Conservation (phyloP, 2,888 invertebrate species). For the Sussaba pulchella region DNA sequence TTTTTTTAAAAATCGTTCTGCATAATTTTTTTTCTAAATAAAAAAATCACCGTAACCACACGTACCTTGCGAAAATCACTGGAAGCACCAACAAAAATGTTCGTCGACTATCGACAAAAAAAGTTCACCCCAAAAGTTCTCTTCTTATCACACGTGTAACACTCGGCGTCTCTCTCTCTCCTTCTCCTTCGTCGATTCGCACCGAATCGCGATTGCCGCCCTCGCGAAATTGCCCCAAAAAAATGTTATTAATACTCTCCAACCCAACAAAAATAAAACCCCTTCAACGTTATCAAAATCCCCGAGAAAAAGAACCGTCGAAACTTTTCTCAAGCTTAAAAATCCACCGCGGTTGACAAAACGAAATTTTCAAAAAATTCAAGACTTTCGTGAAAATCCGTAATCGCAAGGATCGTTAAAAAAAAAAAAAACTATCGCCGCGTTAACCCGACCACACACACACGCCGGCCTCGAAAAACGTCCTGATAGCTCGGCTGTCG, state of each 20-base stretch:
- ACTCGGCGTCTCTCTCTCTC: conserved; percentile 38
- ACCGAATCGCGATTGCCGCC: conserved; percentile 35
- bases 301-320: no score
- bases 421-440: conserved; percentile 55
- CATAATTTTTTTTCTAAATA: neutral
- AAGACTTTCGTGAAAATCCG: neutral
- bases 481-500: conserved; percentile 82
- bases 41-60: conserved; percentile 62
- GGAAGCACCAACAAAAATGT: conserved; percentile 68
- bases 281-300: no score
- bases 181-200: neutral
- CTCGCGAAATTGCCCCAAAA: neutral
- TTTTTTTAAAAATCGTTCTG: no score
- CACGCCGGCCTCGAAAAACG: conserved; percentile 73
- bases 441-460: conserved; percentile 74
- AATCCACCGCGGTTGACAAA: no score
- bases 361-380: no score
- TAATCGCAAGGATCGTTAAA: neutral
- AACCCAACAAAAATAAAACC: neutral
- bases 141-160: conserved; percentile 56
- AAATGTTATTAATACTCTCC: neutral
- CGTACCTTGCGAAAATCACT: conserved; percentile 75
- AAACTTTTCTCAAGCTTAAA: no score
- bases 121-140: conserved; percentile 67
- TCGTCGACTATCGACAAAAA: conserved; percentile 45